A percentile compares a stretch with the other conserved stretches of the same genome.
phyloP scores from a whole-genome alignment of 2,888 invertebrate genomes.

The Synergus itoensis region DNA sequence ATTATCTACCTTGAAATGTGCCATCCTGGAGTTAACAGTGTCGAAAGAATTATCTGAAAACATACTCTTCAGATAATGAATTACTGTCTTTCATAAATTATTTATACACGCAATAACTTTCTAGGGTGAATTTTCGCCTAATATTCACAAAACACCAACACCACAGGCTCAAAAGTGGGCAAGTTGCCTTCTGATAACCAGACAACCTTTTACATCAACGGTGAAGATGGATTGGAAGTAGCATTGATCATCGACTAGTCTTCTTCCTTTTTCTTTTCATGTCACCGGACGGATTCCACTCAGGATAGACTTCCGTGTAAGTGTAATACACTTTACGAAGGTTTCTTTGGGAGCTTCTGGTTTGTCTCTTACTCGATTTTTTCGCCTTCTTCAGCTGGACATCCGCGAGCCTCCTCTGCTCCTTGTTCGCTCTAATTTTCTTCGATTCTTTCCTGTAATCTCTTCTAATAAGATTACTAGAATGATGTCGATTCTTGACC shows the following conservation, averaged over 20 bases:
- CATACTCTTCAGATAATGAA: neutral
- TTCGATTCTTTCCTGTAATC: conserved; percentile 62
- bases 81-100: neutral
- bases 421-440: conserved; percentile 57
- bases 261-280: conserved; percentile 64
- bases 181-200: conserved; percentile 49
- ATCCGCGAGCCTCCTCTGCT: conserved; percentile 48
- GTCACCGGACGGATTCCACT: conserved; percentile 71
- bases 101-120: conserved; percentile 1
- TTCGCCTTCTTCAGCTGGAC: conserved; percentile 54
- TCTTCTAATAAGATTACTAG: conserved; percentile 56
- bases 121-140: neutral
- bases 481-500: neutral
- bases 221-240: conserved; percentile 42
- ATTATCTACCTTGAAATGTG: conserved; percentile 17
- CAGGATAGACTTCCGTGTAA: conserved; percentile 71
- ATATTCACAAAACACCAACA: conserved; percentile 45
- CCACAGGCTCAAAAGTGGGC: conserved; percentile 61
- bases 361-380: conserved; percentile 58
- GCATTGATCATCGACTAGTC: conserved; percentile 70
- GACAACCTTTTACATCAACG: conserved; percentile 43
- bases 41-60: conserved; percentile 16
- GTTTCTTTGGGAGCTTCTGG: conserved; percentile 72
- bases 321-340: conserved; percentile 73
- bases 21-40: conserved; percentile 3